phyloP scores from a whole-genome alignment of 2,888 invertebrate genomes.

The Chymomyza caudatula region DNA sequence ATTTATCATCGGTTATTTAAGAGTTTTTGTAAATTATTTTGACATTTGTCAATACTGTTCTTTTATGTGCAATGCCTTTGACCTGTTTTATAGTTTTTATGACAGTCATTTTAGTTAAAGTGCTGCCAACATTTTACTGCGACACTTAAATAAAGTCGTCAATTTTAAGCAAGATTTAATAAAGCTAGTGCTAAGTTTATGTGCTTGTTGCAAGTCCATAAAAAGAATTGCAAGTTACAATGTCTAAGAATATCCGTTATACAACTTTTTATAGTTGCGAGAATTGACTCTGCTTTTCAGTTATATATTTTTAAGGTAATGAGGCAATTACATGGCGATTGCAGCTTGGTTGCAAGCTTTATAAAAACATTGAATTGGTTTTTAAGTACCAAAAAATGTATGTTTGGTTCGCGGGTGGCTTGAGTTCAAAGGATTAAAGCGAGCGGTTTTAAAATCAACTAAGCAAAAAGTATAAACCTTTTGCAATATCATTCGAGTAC shows the following conservation, averaged over 20 bases:
- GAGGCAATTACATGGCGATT: too few species aligned
- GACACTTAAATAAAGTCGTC: neutral
- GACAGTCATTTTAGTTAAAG: neutral
- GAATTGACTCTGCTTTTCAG: too few species aligned
- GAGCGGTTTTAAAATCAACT: too few species aligned
- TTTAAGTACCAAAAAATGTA: too few species aligned
- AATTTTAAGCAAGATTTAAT: slow-evolving; percentile 2
- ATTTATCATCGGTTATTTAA: neutral
- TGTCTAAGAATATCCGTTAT: too few species aligned
- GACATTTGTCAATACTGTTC: slow-evolving; percentile 38
- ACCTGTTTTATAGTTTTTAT: neutral
- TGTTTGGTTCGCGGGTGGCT: too few species aligned
- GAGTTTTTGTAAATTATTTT: neutral
- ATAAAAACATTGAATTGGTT: too few species aligned
- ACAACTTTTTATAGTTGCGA: too few species aligned
- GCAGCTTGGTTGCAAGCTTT: too few species aligned
- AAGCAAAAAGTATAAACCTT: too few species aligned
- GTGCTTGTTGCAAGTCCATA: neutral
- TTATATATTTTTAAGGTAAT: neutral
- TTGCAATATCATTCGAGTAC: too few species aligned
- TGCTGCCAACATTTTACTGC: slow-evolving; percentile 15
- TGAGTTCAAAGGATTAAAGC: too few species aligned
- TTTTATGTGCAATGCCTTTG: neutral
- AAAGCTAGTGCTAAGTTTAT: neutral
- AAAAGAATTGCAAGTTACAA: slow-evolving; percentile 12